These are phyloP conservation scores for Busseola fusca DNA, from an alignment of 2,888 invertebrate species.

Conservation along the genomic window DNA sequence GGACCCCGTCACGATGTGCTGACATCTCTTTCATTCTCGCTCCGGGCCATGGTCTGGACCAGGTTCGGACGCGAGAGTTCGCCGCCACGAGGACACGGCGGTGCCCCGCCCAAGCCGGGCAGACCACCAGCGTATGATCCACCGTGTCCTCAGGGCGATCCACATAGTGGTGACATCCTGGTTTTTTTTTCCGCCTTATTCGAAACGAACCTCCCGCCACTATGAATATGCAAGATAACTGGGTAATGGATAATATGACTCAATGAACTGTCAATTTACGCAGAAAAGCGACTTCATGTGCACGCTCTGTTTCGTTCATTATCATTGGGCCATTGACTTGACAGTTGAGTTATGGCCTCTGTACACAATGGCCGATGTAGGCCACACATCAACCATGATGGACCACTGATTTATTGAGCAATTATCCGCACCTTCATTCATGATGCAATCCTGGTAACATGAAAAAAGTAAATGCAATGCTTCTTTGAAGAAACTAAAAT, in stretches of 20 bases:
- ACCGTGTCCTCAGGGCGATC: no score
- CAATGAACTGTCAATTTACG: constrained; percentile 23
- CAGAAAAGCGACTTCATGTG: constrained; percentile 10
- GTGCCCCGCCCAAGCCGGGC: no score
- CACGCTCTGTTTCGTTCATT: constrained; percentile 32
- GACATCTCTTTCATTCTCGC: no score
- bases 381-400: constrained; percentile 37
- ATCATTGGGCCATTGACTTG: constrained; percentile 22
- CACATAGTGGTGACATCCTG: no score
- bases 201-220: no score
- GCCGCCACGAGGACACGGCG: no score
- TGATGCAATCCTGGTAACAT: constrained; percentile 14
- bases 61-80: no score
- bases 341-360: constrained; percentile 40
- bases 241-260: background rate
- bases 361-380: constrained; percentile 35
- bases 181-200: no score
- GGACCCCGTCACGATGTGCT: no score
- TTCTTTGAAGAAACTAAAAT: background rate
- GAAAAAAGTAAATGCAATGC: background rate
- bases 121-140: no score
- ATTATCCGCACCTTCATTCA: constrained; percentile 38
- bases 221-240: background rate
- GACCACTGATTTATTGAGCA: constrained; percentile 42
- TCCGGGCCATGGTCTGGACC: no score